A percentile compares a stretch with the other conserved stretches of the same genome.
Conservation (phyloP, 92 coral and sea anemone genomes). For the Anthopleura xanthogrammica region DNA sequence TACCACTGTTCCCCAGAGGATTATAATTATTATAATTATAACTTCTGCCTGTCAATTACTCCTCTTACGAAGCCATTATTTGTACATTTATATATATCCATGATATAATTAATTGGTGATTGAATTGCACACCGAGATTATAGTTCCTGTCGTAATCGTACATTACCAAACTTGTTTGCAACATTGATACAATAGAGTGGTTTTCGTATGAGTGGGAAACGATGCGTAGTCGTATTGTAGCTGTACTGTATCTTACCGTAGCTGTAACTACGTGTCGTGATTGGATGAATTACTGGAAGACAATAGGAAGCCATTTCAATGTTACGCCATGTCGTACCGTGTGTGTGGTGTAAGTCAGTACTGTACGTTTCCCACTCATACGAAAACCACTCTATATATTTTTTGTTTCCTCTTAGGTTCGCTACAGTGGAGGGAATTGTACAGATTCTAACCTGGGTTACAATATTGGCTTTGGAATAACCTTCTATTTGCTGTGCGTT, state of each 20-base stretch:
- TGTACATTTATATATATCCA: background rate
- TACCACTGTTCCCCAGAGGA: background rate
- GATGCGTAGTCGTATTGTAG: too few species aligned
- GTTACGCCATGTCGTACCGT: too few species aligned
- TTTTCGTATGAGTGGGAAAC: too few species aligned
- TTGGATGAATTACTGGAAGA: too few species aligned
- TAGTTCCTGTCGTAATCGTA: background rate
- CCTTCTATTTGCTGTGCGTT: conserved; percentile 78
- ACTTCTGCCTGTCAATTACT: background rate
- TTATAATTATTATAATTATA: background rate
- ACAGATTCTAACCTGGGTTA: conserved; percentile 85
- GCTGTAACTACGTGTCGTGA: too few species aligned
- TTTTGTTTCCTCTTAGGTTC: conserved; percentile 48
- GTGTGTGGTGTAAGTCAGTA: too few species aligned
- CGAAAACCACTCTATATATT: background rate
- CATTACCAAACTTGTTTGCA: background rate
- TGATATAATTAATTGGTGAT: too few species aligned
- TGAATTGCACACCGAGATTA: too few species aligned
- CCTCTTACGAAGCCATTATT: background rate
- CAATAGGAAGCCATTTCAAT: too few species aligned
- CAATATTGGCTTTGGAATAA: conserved; percentile 87
- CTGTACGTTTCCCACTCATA: too few species aligned
- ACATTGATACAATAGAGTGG: background rate
- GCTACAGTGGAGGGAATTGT: conserved; percentile 87
- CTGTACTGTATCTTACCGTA: too few species aligned